phyloP scores from a whole-genome alignment of 2,113 vertebrate genomes.

The Rousettus leschenaultii region DNA sequence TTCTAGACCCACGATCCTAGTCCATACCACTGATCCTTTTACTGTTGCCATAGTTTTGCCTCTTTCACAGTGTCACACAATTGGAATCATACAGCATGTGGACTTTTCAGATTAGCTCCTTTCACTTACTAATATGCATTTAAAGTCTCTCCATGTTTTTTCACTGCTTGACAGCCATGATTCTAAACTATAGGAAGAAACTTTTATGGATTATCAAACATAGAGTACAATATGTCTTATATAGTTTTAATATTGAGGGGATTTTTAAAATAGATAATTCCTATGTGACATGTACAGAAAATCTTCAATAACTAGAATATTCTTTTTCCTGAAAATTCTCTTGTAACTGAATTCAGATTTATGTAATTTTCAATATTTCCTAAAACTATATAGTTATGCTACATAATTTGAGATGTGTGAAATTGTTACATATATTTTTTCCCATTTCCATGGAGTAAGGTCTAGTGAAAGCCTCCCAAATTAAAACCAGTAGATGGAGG shows the following conservation, averaged over 20 bases:
- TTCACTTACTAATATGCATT: background rate
- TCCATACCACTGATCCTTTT: background rate
- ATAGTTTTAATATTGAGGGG: background rate
- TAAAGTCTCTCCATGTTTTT: background rate
- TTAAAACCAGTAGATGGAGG: background rate
- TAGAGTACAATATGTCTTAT: background rate
- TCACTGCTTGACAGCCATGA: background rate
- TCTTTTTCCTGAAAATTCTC: background rate
- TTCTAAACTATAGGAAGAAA: background rate
- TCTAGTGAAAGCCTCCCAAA: background rate
- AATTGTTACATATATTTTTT: background rate
- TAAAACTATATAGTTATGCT: background rate
- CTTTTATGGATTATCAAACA: background rate
- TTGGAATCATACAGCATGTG: background rate
- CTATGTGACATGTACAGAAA: background rate
- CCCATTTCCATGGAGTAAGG: background rate
- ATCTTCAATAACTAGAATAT: background rate
- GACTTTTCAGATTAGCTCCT: background rate
- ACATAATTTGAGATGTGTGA: background rate
- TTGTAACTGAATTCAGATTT: background rate
- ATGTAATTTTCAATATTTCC: background rate
- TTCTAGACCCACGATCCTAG: background rate
- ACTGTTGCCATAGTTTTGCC: background rate
- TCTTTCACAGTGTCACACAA: background rate
- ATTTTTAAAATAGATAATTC: background rate